Base-by-base conservation (phyloP, 64 coral and sea anemone species). In the Actinia equina region DNA sequence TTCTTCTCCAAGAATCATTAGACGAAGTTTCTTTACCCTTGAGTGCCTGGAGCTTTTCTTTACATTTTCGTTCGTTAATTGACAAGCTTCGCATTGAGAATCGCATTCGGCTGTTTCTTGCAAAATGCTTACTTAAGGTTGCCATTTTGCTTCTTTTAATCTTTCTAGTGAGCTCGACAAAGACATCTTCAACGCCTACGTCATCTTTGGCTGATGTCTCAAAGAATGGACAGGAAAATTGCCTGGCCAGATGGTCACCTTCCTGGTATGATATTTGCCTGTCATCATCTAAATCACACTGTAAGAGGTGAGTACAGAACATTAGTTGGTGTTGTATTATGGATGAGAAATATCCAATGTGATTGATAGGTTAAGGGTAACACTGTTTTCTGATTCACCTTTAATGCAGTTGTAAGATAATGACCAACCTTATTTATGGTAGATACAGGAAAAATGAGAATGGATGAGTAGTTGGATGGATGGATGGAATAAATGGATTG, bases 191-290 rank as follows among this genome's bases (percentile, higher is more conserved):
- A 1, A 96, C 91, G 14, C 88, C 88, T 6, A 93, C 88, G 91
- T 96, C 94, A 41, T 93, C 82, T 62, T 96, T 96, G 16, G 94
- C 94, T 7, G 94, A 96, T 3, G 94, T 96, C 27, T 96, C 94
- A 77, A 90, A 88, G 83, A 96, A 93, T 15, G 86, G 82, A 37
- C 94, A 96, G 16, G 88, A 84, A 43, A 96, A 84, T n/a, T 85
- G 77, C 14, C 77, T 87, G 26, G 94, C 88, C 11, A 96, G 85
- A 67, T 76, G 91, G 18, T 93, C 92, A 25, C 91, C 94, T 17
- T 96, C 91, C 80, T 93, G 91, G 77, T 93, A 93, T 5, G 91
- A 77, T 79, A 95, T 70, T 30, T 87, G 62, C 44, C 94, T 76
- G 11, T 93, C 94, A 77, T 85, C 69, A 15, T 93, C 94, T 1